Base-by-base conservation (phyloP, 64 coral and sea anemone genomes). In the Acropora tenuis region DNA sequence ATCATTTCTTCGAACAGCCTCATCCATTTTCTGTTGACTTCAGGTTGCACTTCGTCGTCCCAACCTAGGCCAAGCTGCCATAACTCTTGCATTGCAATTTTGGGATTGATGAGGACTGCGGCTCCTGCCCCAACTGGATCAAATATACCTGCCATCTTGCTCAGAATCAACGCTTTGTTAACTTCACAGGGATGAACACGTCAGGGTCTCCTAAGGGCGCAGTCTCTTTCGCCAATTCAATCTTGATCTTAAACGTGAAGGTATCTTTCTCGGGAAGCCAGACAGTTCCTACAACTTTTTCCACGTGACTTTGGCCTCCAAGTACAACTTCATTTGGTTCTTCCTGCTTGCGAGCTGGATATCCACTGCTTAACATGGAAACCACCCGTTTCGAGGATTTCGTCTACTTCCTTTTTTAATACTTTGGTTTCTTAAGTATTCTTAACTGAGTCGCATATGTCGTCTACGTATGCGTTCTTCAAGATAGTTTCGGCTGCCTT, bases 131-230 rank as follows among this genome's bases (percentile, higher is more conserved):
- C 90, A 43, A 92, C 77, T 7, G 90, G 90, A 41, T 92, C 74
- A 77, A 76, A 92, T 10, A 92, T 74, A 15, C 90, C 68, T 78
- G 90, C 90, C 4, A 92, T 44, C 10, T 69, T 65, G 55, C 90
- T 92, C 19, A 92, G 82, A 63, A 92, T 92, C 40, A 65, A 8
- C 90, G 67, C 46, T 86, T 92, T 5, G 90, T 86, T 13, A 85
- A n/a, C 42, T 79, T 78, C 40, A 71, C 44, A 47, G 63, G 66
- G 63, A 49, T 18, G 43, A 44, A 43, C 13, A 65, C 5, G 52
- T 1, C 52, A 55, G 52, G 52, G 52, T 55, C 52, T 55, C 52
- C 65, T 69, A 16, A 72, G 46, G 43, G 61, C 16, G 9, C 19
- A 3, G 15, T 86, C 30, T 52, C 86, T 50, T 41, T 30, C 2